Evolutionary conservation across 2,797 vertebrate species (phyloP).

Genomic region (Prionace glauca): DNA sequence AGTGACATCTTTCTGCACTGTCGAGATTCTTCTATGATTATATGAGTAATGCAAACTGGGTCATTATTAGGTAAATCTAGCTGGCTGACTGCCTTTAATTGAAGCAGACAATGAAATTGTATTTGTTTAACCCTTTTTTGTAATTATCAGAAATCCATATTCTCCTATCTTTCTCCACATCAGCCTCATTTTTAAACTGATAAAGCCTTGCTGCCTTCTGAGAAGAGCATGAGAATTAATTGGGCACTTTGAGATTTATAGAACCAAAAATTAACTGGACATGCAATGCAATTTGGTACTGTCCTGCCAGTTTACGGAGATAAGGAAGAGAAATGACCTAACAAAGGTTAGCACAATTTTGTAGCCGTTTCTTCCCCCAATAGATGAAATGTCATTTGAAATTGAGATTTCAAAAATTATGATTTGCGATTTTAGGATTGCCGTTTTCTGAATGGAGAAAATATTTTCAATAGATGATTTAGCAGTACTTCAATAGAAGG

Average conservation of each 20-base stretch:
- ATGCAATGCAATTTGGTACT: background rate
- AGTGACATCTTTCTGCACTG: too few relatives aligned
- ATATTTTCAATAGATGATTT: background rate
- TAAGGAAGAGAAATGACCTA: background rate
- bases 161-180: background rate
- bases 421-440: background rate
- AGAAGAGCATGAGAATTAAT: background rate
- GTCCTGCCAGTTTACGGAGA: background rate
- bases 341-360: background rate
- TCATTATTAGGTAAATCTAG: background rate
- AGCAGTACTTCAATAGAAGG: background rate
- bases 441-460: background rate
- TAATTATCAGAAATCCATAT: background rate
- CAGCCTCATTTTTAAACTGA: background rate
- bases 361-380: background rate
- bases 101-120: background rate
- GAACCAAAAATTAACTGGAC: background rate
- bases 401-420: background rate
- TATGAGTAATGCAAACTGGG: background rate
- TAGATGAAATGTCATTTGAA: background rate
- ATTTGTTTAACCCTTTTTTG: background rate
- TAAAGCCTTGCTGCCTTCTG: background rate
- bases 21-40: too few relatives aligned
- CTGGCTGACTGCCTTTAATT: background rate
- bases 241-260: background rate